Evolutionary conservation across 2,797 vertebrate genomes (phyloP).

Genomic region (Myoxocephalus aenaeus): DNA sequence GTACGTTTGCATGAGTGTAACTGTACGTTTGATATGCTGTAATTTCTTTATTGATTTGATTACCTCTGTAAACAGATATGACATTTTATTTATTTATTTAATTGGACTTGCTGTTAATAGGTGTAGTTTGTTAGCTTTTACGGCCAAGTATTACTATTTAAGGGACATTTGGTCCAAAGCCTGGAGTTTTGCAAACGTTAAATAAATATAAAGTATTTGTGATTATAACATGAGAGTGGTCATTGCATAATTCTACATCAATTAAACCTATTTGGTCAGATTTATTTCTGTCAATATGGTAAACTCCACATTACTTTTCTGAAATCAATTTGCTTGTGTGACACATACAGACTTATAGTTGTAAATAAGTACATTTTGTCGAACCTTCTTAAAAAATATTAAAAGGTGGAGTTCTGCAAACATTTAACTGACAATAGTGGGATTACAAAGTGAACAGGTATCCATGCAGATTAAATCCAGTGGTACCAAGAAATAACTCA

Average conservation of each 20-base stretch:
- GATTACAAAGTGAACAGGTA: not conserved
- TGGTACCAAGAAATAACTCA: not conserved
- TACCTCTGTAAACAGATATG: not conserved
- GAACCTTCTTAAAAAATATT: not conserved
- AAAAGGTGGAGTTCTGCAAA: no score
- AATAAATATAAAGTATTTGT: not conserved
- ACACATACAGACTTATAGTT: not conserved
- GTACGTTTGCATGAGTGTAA: not conserved
- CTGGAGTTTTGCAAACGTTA: not conserved
- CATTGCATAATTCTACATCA: not conserved
- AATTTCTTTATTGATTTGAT: not conserved
- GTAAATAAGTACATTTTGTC: not conserved
- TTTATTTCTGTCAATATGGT: not conserved
- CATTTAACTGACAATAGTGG: not conserved
- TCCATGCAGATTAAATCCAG: not conserved
- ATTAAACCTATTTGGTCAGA: not conserved
- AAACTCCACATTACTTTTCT: not conserved
- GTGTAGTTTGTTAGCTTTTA: not conserved
- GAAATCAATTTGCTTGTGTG: not conserved
- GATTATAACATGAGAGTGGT: not conserved
- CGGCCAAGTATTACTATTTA: not conserved
- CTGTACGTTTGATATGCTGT: conserved; percentile 6
- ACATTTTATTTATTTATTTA: not conserved
- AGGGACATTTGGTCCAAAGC: not conserved
- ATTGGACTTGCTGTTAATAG: not conserved